Base-by-base conservation (phyloP, 2,113 vertebrate genomes). In the Ammospiza nelsoni region DNA sequence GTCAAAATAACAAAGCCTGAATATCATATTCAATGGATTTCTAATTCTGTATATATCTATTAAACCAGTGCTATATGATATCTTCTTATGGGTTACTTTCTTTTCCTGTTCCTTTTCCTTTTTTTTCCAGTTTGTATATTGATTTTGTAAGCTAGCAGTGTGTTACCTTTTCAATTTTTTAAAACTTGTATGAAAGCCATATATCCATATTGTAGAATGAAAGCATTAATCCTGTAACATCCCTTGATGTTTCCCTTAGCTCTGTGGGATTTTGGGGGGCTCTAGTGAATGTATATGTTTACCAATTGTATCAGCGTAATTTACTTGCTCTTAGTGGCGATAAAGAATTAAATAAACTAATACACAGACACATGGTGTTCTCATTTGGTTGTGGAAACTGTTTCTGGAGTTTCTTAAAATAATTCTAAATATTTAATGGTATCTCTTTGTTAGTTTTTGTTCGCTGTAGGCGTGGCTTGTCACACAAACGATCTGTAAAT, bases 171-270 rank as follows among this genome's bases (percentile, higher is more conserved):
- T 75, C 25, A 9, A 41, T 94, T 95, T 96, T 96, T 95, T 87
- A 43, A 95, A 97, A 95, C 71, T 68, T 95, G 81, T 95, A 69
- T 91, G 93, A 94, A 96, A 96, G 94, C 79, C 85, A 95, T 95
- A 95, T 91, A 93, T 87, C 63, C 90, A n/a, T 75, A 71, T 94
- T 75, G 66, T 92, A 95, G 95, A 92, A 94, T 3, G 21, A 96
- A 94, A 96, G 31, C 67, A 84, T 97, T 95, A 97, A 96, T 96
- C 73, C 88, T 95, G 89, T 96, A 96, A 91, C 82, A 63, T 89
- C 76, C 78, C 81, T 93, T 90, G 54, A 96, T 93, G 93, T 92
- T 97, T 96, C 59, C 76, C n/a, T 92, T 91, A 91, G 85, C 65
- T 93, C 66, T 92, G 88, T 87, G 87, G 80, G 89, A 75, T 86